Evolutionary conservation across 2,888 invertebrate genomes (phyloP), one percentile per base, ranked within the genome.

Genomic region (Pasiphila rectangulata): DNA sequence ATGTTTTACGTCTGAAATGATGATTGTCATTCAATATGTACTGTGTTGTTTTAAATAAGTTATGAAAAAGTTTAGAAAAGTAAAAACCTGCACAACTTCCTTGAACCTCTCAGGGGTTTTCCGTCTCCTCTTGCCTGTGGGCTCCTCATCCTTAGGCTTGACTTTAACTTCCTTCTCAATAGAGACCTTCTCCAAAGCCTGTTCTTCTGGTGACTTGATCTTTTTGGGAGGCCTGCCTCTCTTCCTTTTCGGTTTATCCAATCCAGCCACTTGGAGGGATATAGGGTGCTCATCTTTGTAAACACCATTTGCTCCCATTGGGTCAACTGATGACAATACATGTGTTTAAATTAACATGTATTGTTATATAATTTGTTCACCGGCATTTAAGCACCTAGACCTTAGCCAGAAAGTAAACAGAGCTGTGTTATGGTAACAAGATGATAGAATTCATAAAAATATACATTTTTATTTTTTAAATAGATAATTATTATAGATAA

Each of bases 161-260:
- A 43, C 52, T 39, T 61, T 69, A 13, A 65, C 54, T 40, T 68
- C 66, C 46, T 56, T 64, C 17, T 67, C 67, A 24, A 68, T 71
- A 0, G 63, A 64, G 1, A 64, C 66, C 1, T 66, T 68, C 57
- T 77, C 78, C 43, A 64, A 61, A 1, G 70, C 79, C 56, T 74
- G 41, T 37, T 78, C 80, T 30, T 89, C 86, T 0, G 78, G 74
- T 0, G 83, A 63, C 53, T 85, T 83, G 50, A 55, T 71, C 54
- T 80, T 85, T 76, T 94, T 94, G 0, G 92, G 92, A 6, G 94
- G 94, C 27, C 94, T 84, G 4, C 94, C 94, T 17, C 94, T 82
- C 74, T 93, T 94, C 41, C 91, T 83, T 65, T 90, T 91, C 0
- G 93, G 93, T 58, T 90, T 92, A 19, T 91, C 91, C 13, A 93